These are phyloP conservation scores for Takifugu bimaculatus DNA, from an alignment of 2,113 vertebrate species.

Conservation along the genomic window DNA sequence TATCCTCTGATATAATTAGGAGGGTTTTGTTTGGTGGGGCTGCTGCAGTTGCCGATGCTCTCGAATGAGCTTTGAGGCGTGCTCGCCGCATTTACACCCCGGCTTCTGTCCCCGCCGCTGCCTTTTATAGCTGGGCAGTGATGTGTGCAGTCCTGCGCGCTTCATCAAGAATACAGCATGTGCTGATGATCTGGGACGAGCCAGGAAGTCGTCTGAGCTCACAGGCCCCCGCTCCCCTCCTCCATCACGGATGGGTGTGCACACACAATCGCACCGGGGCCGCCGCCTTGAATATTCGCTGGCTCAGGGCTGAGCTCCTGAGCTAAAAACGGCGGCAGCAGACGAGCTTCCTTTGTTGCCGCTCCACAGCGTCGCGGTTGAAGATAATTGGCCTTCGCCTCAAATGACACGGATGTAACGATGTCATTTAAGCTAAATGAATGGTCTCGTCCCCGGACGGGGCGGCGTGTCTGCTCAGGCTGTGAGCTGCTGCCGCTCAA, in stretches of 20 bases:
- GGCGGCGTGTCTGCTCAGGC: conserved; percentile 20
- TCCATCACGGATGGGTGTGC: background rate
- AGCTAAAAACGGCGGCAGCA: conserved; percentile 27
- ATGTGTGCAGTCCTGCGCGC: conserved; percentile 27
- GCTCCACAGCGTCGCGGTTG: conserved; percentile 13
- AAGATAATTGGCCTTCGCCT: conserved; percentile 50
- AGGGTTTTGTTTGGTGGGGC: too few relatives aligned
- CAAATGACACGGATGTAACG: conserved; percentile 31
- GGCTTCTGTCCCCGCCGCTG: background rate
- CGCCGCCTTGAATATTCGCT: conserved; percentile 32
- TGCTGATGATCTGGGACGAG: conserved; percentile 43
- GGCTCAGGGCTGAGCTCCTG: conserved; percentile 31
- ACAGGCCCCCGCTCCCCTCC: conserved; percentile 2
- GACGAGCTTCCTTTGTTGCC: conserved; percentile 50
- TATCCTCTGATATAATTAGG: background rate
- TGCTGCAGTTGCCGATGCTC: background rate
- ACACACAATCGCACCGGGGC: background rate
- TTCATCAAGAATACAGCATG: conserved; percentile 49
- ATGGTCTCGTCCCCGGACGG: conserved; percentile 29
- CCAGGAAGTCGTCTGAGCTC: conserved; percentile 48
- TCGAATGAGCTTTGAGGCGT: conserved; percentile 4
- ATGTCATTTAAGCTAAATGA: conserved; percentile 32
- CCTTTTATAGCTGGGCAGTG: conserved; percentile 30
- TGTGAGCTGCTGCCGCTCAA: conserved; percentile 7
- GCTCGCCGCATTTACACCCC: background rate